phyloP scores from a whole-genome alignment of 2,113 vertebrate genomes.

The Planiliza haematocheilus region DNA sequence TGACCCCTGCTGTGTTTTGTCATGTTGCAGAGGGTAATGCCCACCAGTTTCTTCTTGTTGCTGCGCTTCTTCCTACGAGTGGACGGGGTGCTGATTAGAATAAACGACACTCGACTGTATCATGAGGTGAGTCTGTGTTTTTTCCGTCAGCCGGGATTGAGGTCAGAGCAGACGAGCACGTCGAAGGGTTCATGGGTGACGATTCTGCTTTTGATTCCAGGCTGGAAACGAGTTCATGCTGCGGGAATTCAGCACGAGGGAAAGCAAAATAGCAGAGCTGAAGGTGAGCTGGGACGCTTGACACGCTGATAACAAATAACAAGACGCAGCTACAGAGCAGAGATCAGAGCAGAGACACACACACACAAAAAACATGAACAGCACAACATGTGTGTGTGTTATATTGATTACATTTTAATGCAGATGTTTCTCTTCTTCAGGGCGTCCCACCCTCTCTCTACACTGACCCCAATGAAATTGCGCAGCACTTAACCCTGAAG shows the following conservation, averaged over 20 bases:
- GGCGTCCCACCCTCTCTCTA: slow-evolving; percentile 89
- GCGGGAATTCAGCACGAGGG: slow-evolving; percentile 94
- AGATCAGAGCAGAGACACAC: no score
- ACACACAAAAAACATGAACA: no score
- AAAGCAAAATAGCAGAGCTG: slow-evolving; percentile 91
- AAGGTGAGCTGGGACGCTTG: slow-evolving; percentile 81
- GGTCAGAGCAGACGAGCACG: background rate
- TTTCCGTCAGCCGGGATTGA: background rate
- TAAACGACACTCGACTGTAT: slow-evolving; percentile 94
- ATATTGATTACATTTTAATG: background rate
- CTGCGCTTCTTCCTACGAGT: slow-evolving; percentile 95
- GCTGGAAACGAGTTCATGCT: slow-evolving; percentile 91
- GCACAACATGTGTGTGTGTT: no score
- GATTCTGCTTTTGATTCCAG: slow-evolving; percentile 73
- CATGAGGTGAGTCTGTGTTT: slow-evolving; percentile 85
- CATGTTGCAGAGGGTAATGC: slow-evolving; percentile 94
- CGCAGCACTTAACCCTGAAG: slow-evolving; percentile 90
- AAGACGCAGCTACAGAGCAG: background rate
- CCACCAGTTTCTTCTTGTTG: slow-evolving; percentile 95
- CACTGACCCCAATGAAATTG: slow-evolving; percentile 97
- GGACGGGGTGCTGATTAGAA: slow-evolving; percentile 94
- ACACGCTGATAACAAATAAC: background rate
- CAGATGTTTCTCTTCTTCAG: slow-evolving; percentile 67
- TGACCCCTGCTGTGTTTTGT: background rate
- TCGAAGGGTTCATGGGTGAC: background rate